These are phyloP conservation scores for Trisateles emortualis DNA, from an alignment of 2,888 invertebrate genomes.

Conservation along the genomic window DNA sequence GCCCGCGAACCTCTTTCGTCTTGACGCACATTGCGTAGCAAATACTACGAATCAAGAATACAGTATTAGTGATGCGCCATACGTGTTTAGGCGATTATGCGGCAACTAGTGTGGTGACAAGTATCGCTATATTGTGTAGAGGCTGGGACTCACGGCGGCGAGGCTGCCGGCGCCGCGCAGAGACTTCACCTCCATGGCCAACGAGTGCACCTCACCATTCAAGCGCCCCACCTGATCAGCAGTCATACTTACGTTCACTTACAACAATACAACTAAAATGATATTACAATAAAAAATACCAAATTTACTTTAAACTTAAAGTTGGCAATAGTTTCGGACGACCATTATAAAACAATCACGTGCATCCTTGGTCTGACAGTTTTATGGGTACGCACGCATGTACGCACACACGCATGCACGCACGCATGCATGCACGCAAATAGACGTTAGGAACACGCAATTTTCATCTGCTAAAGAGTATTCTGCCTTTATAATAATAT, in stretches of 20 bases:
- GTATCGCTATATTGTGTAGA: constrained; percentile 77
- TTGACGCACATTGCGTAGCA: no score
- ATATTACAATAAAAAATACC: background rate
- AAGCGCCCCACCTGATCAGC: constrained; percentile 85
- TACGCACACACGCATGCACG: no score
- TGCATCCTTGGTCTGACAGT: no score
- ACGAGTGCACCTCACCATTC: constrained; percentile 91
- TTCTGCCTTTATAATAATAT: no score
- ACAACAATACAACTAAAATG: constrained; percentile 1
- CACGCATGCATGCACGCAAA: no score
- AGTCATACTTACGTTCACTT: constrained; percentile 11
- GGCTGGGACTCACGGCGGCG: constrained; percentile 79
- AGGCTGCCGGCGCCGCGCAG: constrained; percentile 66
- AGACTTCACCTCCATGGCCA: constrained; percentile 88
- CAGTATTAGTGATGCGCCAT: constrained; percentile 42
- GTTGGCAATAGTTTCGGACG: background rate
- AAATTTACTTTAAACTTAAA: background rate
- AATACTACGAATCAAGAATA: constrained; percentile 16
- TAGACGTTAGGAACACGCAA: no score
- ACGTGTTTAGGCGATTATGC: constrained; percentile 18
- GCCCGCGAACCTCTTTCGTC: background rate
- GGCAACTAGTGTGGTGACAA: constrained; percentile 19
- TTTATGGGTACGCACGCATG: no score
- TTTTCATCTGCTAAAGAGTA: no score
- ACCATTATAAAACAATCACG: no score